phyloP scores from a whole-genome alignment of 2,113 vertebrate species.

The Pteropus alecto region DNA sequence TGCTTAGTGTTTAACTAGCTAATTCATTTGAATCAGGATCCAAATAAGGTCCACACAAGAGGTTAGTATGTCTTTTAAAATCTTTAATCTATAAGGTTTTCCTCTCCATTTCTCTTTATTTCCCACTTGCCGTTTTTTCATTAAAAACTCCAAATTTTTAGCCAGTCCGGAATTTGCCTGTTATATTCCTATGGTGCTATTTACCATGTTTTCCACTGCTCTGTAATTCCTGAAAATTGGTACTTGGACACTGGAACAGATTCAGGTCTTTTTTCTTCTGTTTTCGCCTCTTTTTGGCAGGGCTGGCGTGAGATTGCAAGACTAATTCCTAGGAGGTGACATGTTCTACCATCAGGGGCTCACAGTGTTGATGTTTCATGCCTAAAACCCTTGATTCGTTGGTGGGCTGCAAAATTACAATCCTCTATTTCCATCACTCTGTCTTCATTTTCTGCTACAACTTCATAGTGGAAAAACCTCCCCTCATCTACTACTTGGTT shows the following conservation, averaged over 20 bases:
- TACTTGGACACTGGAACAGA: not conserved
- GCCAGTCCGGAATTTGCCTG: not conserved
- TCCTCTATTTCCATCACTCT: not conserved
- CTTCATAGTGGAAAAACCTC: not conserved
- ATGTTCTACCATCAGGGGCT: not conserved
- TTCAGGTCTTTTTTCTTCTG: not conserved
- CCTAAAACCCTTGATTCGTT: not conserved
- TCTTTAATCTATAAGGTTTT: not conserved
- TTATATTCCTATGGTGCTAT: not conserved
- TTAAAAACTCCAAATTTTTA: not conserved
- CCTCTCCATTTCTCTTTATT: not conserved
- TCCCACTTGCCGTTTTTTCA: not conserved
- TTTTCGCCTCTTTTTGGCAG: too few relatives aligned
- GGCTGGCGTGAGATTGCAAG: not conserved
- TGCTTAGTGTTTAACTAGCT: not conserved
- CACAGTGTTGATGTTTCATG: not conserved
- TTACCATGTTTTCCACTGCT: not conserved
- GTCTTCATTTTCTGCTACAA: not conserved
- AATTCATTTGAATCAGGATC: not conserved
- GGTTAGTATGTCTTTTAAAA: not conserved
- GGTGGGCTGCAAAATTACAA: not conserved
- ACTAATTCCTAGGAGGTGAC: not conserved
- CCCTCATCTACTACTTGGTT: not conserved
- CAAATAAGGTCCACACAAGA: not conserved
- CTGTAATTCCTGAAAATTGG: not conserved